These are phyloP conservation scores for Ormyrus nitidulus DNA, from an alignment of 2,888 invertebrate genomes.

Conservation along the genomic window DNA sequence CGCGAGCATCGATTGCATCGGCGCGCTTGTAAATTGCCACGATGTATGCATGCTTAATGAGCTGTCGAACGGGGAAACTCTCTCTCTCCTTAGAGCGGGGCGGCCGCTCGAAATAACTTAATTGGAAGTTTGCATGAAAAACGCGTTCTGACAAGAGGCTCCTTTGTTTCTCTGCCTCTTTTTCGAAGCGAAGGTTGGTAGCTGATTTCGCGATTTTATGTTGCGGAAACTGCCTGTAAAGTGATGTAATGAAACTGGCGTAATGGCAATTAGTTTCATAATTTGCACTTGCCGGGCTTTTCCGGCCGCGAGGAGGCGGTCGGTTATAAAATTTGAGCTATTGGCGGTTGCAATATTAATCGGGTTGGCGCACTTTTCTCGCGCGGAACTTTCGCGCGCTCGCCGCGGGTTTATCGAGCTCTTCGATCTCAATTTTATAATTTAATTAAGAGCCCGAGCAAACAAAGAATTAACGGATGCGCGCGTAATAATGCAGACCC, in stretches of 20 bases:
- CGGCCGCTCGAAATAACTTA: background rate
- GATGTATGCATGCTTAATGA: no score
- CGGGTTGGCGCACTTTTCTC: no score
- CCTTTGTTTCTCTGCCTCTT: background rate
- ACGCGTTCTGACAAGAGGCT: background rate
- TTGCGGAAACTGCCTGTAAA: background rate
- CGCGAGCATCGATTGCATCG: background rate
- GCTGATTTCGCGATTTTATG: no score
- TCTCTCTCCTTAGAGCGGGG: no score
- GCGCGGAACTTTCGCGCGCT: background rate
- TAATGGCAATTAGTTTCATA: background rate
- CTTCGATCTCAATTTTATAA: no score
- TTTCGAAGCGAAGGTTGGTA: background rate
- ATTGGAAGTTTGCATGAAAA: conserved; percentile 12
- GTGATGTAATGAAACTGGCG: conserved; percentile 9
- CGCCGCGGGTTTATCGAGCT: no score
- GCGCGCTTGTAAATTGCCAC: conserved; percentile 12
- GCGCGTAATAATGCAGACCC: no score
- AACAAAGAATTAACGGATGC: no score
- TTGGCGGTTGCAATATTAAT: background rate
- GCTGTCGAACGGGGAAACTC: no score
- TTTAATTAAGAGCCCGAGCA: no score
- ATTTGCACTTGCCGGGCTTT: background rate
- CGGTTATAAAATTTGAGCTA: background rate
- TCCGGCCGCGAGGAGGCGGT: no score